Conservation (phyloP, 2,797 vertebrate genomes). For the Moxostoma hubbsi region DNA sequence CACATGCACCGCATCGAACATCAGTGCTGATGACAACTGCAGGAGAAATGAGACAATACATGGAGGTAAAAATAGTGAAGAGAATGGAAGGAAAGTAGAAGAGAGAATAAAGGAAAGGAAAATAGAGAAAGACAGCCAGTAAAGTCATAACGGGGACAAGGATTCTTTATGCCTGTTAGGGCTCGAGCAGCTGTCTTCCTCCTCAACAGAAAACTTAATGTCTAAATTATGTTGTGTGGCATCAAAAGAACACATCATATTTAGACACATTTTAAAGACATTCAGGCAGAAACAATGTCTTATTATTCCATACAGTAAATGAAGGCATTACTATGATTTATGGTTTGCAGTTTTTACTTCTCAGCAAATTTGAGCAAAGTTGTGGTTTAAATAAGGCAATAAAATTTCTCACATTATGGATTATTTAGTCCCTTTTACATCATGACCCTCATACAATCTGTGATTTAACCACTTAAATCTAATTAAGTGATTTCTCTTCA, state of each 20-base stretch:
- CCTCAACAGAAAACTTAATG: neutral
- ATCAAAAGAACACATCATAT: neutral
- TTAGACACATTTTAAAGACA: slow-evolving; percentile 25
- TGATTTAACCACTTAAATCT: too few species aligned
- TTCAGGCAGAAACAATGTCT: slow-evolving; percentile 7
- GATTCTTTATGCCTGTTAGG: neutral
- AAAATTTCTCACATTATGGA: slow-evolving; percentile 12
- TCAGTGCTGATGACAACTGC: slow-evolving; percentile 90
- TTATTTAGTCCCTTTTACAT: neutral
- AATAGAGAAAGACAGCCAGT: slow-evolving; percentile 45
- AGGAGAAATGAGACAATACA: neutral
- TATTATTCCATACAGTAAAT: slow-evolving; percentile 10
- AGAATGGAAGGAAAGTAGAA: slow-evolving; percentile 27
- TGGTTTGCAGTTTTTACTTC: neutral
- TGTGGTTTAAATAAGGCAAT: slow-evolving; percentile 21
- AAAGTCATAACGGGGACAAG: slow-evolving; percentile 55
- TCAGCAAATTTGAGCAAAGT: slow-evolving; percentile 12
- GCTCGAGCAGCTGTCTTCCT: slow-evolving; percentile 11
- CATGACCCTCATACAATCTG: too few species aligned
- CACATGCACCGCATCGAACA: slow-evolving; percentile 94
- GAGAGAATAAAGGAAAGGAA: slow-evolving; percentile 46
- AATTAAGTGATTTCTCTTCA: too few species aligned
- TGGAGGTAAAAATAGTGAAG: neutral
- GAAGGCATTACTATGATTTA: neutral
- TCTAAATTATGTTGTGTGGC: neutral